These are phyloP conservation scores for Diarsia rubi DNA, from an alignment of 2,888 invertebrate species.

Conservation along the genomic window DNA sequence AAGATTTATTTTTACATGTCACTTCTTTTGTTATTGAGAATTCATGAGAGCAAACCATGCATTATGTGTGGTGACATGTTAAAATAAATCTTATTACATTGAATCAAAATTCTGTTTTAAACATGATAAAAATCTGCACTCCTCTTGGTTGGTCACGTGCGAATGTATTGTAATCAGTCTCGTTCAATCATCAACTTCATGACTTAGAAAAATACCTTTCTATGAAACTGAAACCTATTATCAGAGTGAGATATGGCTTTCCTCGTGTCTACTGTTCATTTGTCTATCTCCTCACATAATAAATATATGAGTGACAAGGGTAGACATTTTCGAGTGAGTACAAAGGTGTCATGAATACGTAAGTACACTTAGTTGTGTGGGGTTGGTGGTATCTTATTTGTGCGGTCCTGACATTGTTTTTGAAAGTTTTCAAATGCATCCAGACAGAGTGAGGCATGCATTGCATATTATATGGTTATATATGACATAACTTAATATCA, in stretches of 20 bases:
- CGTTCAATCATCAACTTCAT: background rate
- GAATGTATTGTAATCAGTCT: background rate
- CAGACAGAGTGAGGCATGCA: background rate
- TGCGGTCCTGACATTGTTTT: background rate
- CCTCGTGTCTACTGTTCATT: conserved; percentile 14
- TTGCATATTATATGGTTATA: background rate
- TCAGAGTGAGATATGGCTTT: conserved; percentile 3
- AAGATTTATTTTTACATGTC: no score
- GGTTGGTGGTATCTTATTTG: background rate
- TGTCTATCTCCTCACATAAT: conserved; percentile 11
- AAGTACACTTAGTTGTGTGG: background rate
- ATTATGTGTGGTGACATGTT: no score
- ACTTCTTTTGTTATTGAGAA: no score
- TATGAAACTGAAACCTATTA: background rate
- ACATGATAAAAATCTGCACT: no score
- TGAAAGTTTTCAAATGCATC: background rate
- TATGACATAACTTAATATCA: no score
- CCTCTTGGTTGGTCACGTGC: no score
- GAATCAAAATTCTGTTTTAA: no score
- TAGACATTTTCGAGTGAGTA: conserved; percentile 28
- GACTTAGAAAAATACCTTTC: background rate
- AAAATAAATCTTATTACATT: no score
- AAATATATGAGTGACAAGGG: conserved; percentile 39
- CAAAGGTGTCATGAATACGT: conserved; percentile 23
- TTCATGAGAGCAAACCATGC: no score